Base-by-base conservation (phyloP, 64 coral and sea anemone genomes). In the Stichodactyla mertensii region DNA sequence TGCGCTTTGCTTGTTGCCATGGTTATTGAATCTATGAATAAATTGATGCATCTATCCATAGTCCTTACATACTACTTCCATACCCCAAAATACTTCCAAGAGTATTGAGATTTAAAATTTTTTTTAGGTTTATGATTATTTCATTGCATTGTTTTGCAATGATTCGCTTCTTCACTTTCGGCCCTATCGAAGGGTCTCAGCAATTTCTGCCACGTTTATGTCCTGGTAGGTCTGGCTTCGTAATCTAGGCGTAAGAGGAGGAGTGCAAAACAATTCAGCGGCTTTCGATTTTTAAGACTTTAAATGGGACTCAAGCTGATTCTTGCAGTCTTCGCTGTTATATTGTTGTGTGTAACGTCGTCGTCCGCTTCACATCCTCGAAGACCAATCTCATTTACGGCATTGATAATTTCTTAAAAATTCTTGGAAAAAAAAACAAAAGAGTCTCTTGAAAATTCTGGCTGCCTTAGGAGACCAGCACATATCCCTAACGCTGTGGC, bases 71-170 rank as follows among this genome's bases (percentile, higher is more conserved):
- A n/a, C n/a, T n/a, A n/a, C 77, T 7, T n/a, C 12, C 61, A 78
- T 27, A 78, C 15, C 74, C 74, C 10, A 78, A 36, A 36, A 78
- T 78, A 78, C 24, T 78, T 13, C 74, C 74, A 78, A 78, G 74
- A 78, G 74, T 78, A 78, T 78, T 52, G 23, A 7, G 74, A 78
- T 27, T 52, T 36, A 77, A 31, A 52, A 15, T 12, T 10, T 78
- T 28, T 78, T 78, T 78, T 10, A 78, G 74, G 16, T 64, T 64
- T 64, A 7, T 27, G 15, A 78, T 78, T 31, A 15, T 78, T 52
- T 78, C 74, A 27, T 52, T 78, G 74, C 6, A 27, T 27, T 51
- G 45, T 36, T 52, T 36, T 52, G 36, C 23, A 52, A 80, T 78
- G 20, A 13, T 13, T 80, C 36, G 27, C 36, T 80, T 80, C 51